Evolutionary conservation across 2,797 vertebrate genomes (phyloP).

Genomic region (Phataginus tetradactyla): DNA sequence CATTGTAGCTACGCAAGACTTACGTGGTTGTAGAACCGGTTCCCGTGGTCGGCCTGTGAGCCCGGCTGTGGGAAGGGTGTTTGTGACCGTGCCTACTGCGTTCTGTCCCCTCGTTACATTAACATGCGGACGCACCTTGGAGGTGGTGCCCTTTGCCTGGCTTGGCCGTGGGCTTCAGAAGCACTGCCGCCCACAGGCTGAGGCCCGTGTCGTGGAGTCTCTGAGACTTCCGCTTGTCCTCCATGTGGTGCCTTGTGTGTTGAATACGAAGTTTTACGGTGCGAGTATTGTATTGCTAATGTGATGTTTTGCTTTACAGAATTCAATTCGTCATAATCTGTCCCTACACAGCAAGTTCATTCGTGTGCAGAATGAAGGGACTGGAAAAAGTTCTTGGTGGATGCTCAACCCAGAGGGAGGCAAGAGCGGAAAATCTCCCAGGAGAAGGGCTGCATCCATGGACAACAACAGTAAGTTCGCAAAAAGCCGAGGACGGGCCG

Average conservation of each 20-base stretch:
- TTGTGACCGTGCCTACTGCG: neutral
- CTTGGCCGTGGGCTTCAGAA: neutral
- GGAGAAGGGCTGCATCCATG: conserved; percentile 97
- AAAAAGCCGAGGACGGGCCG: conserved; percentile 97
- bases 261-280: neutral
- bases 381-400: conserved; percentile 99
- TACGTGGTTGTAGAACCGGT: neutral
- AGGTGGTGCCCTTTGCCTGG: neutral
- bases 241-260: fast-evolving
- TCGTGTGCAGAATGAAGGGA: conserved; percentile 98
- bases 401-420: conserved; percentile 99
- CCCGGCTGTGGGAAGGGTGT: neutral
- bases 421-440: conserved; percentile 97
- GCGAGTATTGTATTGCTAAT: conserved; percentile 63
- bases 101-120: neutral
- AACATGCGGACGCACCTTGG: neutral
- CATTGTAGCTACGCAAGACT: neutral
- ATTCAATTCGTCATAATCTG: conserved; percentile 98
- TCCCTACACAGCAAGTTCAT: conserved; percentile 99
- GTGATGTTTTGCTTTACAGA: conserved; percentile 88
- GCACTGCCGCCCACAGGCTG: neutral
- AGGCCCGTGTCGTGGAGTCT: neutral
- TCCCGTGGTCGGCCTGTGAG: neutral
- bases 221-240: neutral
- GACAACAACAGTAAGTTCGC: conserved; percentile 99